Evolutionary conservation across 2,888 invertebrate genomes (phyloP).

Genomic region (Acanthosepion lycidas): DNA sequence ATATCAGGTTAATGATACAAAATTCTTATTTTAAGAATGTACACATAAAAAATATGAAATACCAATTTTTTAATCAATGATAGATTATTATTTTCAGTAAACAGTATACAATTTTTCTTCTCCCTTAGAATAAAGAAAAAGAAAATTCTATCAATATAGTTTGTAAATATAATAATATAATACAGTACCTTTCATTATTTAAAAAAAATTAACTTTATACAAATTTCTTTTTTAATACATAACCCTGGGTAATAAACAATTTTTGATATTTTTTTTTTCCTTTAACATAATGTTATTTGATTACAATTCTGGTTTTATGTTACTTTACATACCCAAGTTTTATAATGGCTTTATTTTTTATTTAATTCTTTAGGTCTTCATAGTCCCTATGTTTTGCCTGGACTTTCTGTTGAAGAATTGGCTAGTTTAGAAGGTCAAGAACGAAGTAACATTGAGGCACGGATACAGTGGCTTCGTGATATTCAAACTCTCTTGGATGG

Average conservation of each 20-base stretch:
- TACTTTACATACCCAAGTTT: not conserved
- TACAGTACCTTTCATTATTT: not conserved
- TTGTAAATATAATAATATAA: not conserved
- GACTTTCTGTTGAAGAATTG: slow-evolving; percentile 88
- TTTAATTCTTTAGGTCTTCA: slow-evolving; percentile 61
- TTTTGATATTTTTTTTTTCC: no score
- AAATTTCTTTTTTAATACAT: no score
- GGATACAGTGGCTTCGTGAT: slow-evolving; percentile 88
- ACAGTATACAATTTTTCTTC: no score
- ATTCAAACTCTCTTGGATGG: slow-evolving; percentile 93
- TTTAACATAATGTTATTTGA: no score
- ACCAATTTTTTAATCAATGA: no score
- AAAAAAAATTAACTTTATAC: not conserved
- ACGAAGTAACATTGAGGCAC: slow-evolving; percentile 89
- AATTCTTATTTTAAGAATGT: no score
- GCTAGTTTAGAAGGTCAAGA: slow-evolving; percentile 90
- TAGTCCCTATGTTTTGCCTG: slow-evolving; percentile 78
- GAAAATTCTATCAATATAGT: no score
- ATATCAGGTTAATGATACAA: no score
- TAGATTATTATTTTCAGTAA: no score
- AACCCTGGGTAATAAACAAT: no score
- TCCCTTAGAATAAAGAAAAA: no score
- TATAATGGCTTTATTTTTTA: not conserved
- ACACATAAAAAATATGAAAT: no score
- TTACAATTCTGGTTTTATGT: not conserved